A percentile compares a stretch with the other conserved stretches of the same genome.
Conservation (phyloP, 2,888 invertebrate genomes). For the Gortyna flavago region DNA sequence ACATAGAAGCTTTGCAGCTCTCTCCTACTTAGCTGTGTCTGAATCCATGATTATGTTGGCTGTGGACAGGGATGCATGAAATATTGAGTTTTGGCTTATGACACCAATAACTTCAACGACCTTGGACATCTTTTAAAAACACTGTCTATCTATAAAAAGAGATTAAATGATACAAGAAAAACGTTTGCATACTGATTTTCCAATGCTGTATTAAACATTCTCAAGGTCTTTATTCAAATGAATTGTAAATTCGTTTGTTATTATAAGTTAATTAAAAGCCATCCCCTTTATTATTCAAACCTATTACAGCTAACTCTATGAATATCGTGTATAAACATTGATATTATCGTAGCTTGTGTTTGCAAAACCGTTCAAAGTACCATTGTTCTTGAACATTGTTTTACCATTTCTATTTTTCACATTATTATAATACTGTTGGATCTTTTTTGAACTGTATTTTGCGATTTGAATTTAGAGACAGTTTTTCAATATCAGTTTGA, state of each 20-base stretch:
- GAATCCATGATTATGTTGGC: background rate
- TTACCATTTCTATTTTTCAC: constrained; percentile 3
- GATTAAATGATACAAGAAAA: background rate
- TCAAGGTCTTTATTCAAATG: background rate
- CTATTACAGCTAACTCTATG: background rate
- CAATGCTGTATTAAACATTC: background rate
- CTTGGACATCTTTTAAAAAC: background rate
- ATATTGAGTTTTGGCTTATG: background rate
- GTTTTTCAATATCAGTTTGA: constrained; percentile 33
- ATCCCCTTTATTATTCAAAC: background rate
- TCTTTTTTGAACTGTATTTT: background rate
- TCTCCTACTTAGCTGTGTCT: background rate
- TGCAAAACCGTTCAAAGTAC: background rate
- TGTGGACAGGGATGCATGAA: background rate
- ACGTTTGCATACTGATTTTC: background rate
- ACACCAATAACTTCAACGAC: background rate
- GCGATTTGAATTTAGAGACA: background rate
- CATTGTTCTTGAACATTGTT: background rate
- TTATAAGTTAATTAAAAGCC: background rate
- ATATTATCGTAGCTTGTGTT: background rate
- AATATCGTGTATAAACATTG: background rate
- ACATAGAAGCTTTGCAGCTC: background rate
- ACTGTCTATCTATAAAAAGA: background rate
- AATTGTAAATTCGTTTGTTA: background rate
- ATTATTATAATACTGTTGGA: background rate